phyloP scores from a whole-genome alignment of 2,888 invertebrate genomes.

The Lepidochrysops patricia region DNA sequence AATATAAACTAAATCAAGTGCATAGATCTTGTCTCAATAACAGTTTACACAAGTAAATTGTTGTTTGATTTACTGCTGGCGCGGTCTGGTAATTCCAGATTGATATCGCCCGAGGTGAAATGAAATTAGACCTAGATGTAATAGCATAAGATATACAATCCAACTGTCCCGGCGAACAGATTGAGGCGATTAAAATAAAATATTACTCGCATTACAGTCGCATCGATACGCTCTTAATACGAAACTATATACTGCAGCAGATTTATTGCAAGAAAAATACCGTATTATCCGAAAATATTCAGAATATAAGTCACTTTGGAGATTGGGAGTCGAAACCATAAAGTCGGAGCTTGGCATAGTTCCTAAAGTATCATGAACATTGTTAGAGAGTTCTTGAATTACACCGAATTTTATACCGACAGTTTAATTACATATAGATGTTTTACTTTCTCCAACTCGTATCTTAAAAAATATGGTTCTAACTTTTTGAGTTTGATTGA shows the following conservation, averaged over 20 bases:
- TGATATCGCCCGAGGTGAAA: neutral
- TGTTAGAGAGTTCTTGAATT: neutral
- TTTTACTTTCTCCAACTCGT: too few species aligned
- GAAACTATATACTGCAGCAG: neutral
- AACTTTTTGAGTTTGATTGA: too few species aligned
- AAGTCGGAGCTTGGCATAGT: neutral
- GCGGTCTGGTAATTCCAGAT: constrained; percentile 9
- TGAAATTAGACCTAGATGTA: neutral
- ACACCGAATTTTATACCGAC: too few species aligned
- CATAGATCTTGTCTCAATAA: constrained; percentile 8
- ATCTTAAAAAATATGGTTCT: too few species aligned
- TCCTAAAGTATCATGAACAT: neutral
- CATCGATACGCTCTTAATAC: neutral
- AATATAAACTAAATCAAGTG: constrained; percentile 2
- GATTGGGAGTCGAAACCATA: neutral
- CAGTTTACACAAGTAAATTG: constrained; percentile 13
- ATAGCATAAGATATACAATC: neutral
- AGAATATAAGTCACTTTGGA: neutral
- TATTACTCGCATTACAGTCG: neutral
- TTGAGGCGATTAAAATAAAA: constrained; percentile 1
- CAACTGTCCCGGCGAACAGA: neutral
- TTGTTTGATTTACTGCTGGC: constrained; percentile 10
- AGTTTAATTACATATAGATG: too few species aligned
- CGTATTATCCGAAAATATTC: neutral
- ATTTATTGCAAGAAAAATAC: neutral